Conservation (phyloP, 1,140 invertebrate species). For the Papilio helenus region DNA sequence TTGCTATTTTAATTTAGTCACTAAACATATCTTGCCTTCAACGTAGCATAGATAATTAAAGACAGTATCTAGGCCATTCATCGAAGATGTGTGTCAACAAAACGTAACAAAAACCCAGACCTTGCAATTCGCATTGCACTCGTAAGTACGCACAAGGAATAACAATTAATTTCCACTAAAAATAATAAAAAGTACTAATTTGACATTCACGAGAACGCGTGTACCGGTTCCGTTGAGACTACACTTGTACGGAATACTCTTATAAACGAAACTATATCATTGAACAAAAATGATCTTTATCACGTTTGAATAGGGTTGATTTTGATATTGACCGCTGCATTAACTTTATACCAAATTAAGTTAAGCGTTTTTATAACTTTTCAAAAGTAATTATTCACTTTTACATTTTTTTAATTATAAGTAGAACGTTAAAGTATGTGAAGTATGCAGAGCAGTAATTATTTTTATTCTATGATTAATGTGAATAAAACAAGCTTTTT, state of each 20-base stretch:
- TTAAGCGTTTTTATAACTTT: conserved; percentile 26
- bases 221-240: conserved; percentile 46
- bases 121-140: background rate
- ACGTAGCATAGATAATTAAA: background rate
- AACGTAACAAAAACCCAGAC: background rate
- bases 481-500: background rate
- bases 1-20: background rate
- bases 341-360: conserved; percentile 17
- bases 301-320: background rate
- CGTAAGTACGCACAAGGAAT: background rate
- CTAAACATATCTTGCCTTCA: background rate
- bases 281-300: background rate
- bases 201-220: conserved; percentile 54
- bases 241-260: conserved; percentile 25
- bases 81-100: background rate
- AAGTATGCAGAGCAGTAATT: background rate
- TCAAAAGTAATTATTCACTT: conserved; percentile 25
- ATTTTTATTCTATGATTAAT: background rate
- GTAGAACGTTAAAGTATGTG: background rate
- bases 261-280: background rate
- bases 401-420: conserved; percentile 12
- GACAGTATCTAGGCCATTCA: background rate
- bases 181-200: conserved; percentile 50
- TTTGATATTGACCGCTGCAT: background rate
- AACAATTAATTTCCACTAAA: conserved; percentile 22